Evolutionary conservation across 1,140 invertebrate genomes (phyloP).

Genomic region (Eumeta japonica): DNA sequence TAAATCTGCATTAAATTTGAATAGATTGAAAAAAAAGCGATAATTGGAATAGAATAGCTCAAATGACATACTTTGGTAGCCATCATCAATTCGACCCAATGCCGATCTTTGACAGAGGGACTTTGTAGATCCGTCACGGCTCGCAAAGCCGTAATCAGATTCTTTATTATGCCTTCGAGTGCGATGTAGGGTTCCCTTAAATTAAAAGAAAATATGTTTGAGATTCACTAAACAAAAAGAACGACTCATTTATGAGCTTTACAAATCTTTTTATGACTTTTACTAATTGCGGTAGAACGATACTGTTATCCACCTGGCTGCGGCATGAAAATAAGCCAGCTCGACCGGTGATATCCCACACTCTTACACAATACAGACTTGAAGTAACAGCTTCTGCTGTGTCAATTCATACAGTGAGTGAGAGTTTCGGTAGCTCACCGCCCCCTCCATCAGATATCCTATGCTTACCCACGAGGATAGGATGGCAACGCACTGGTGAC

Average conservation of each 20-base stretch:
- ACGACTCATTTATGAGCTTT: background rate
- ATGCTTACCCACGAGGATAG: no score
- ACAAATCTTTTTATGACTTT: background rate
- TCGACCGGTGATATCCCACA: no score
- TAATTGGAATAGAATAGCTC: background rate
- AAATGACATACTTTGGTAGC: slow-evolving; percentile 73
- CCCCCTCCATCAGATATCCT: no score
- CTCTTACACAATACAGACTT: no score
- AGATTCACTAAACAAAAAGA: background rate
- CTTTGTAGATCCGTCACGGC: slow-evolving; percentile 93
- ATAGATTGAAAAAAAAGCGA: slow-evolving; percentile 9
- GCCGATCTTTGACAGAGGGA: slow-evolving; percentile 86
- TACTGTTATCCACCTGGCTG: background rate
- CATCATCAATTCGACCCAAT: slow-evolving; percentile 91
- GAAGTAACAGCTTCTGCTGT: no score
- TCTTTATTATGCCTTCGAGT: slow-evolving; percentile 75
- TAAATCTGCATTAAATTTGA: background rate
- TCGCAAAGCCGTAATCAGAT: slow-evolving; percentile 82
- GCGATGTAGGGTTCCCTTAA: slow-evolving; percentile 57
- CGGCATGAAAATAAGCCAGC: no score
- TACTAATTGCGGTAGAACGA: background rate
- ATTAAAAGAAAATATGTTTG: slow-evolving; percentile 3
- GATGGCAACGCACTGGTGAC: no score
- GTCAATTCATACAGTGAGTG: no score
- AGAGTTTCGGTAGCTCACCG: no score